Base-by-base conservation (phyloP, 1,140 invertebrate species). In the Acyrthosiphon pisum region DNA sequence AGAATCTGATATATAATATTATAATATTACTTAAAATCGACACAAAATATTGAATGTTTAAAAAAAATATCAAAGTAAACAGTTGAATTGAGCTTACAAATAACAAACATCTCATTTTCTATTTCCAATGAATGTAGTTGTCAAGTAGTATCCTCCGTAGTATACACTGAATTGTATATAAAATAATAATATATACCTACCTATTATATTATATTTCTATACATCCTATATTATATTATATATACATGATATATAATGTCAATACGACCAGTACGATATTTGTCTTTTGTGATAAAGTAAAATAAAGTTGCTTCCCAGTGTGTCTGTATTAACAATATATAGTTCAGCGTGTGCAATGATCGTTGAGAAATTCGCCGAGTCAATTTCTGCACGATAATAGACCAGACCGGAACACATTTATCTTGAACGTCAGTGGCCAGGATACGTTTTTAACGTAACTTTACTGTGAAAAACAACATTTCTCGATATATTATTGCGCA, bases 321-420 rank as follows among this genome's bases (percentile, higher is more conserved):
- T 41, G 6, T 37, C 2, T 81, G 30, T 46, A 86, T 46, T 86
- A 86, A 86, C 30, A 14, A 37, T 37, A 23, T 89, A 89, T 89
- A 37, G 20, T 26, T 56, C 44, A 23, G 35, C 11, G 9, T 53
- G 88, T 41, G 35, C 50, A 89, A 50, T 88, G 87, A 88, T 88
- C 46, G n/a, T 88, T 88, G 46, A 88, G 18, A 35, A 88, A 50
- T 88, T 88, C 46, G 18, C 88, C n/a, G 46, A 89, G 35, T 89
- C 22, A 26, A 37, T 14, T 89, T 41, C 8, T 89, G 56, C 22
- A 56, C 35, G n/a, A 56, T 53, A 89, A 53, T 56, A 89, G 22
- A 56, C 88, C 23, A 56, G 50, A 89, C 50, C 88, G 88, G 88
- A 89, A 89, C 48, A 37, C 88, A 89, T 89, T 89, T 89, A 56